These are phyloP conservation scores for Strigamia crassipes DNA, from an alignment of 2,888 invertebrate genomes.

Conservation along the genomic window DNA sequence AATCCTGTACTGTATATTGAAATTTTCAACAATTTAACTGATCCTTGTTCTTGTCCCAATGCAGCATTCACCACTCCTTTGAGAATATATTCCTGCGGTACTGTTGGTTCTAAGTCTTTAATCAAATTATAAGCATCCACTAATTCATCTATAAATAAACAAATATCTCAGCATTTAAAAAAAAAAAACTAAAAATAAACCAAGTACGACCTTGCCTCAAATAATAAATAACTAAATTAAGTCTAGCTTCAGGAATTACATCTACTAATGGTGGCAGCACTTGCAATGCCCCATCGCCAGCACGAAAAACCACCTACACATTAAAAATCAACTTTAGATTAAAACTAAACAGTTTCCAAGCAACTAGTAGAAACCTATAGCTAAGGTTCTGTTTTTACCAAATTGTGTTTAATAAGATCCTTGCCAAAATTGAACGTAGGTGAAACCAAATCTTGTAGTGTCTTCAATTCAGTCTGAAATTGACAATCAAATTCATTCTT, in stretches of 20 bases:
- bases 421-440: constrained; percentile 75
- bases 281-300: constrained; percentile 92
- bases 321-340: neutral
- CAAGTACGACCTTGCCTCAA: constrained; percentile 74
- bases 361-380: no score
- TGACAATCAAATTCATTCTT: no score
- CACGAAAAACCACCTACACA: constrained; percentile 80
- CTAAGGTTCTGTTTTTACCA: constrained; percentile 59
- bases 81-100: constrained; percentile 93
- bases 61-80: constrained; percentile 95
- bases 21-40: constrained; percentile 63
- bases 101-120: constrained; percentile 88
- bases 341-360: neutral
- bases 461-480: constrained; percentile 73
- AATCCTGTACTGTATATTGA: neutral
- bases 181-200: constrained; percentile 62
- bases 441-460: constrained; percentile 73
- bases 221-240: constrained; percentile 94
- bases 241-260: constrained; percentile 92
- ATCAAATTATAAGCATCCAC: constrained; percentile 85
- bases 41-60: constrained; percentile 87
- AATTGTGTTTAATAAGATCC: constrained; percentile 91
- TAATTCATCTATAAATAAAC: constrained; percentile 67
- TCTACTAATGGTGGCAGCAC: constrained; percentile 88
- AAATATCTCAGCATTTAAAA: neutral